These are phyloP conservation scores for Macrosoma leucophasiata DNA, from an alignment of 2,888 invertebrate genomes.

Conservation along the genomic window DNA sequence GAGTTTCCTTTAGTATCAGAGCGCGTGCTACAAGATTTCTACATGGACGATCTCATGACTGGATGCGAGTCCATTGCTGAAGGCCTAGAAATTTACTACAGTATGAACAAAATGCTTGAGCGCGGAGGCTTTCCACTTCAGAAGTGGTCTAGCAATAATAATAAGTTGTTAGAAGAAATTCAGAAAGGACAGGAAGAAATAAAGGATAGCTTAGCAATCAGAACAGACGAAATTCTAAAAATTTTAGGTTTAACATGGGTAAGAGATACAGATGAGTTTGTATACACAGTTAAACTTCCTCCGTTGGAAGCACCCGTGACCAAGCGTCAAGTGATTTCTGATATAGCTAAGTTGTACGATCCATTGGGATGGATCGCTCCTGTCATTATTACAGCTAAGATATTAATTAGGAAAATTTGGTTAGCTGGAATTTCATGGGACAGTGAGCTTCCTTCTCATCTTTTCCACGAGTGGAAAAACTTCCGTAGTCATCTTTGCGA, in stretches of 20 bases:
- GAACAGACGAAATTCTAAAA: conserved; percentile 1
- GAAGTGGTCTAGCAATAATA: conserved; percentile 26
- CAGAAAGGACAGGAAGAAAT: conserved; percentile 29
- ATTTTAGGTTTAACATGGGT: conserved; percentile 9
- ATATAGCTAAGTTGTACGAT: background rate
- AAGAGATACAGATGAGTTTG: conserved; percentile 6
- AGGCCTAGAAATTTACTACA: conserved; percentile 18
- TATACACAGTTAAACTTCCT: conserved; percentile 5
- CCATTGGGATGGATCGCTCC: conserved; percentile 4
- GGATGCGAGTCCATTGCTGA: conserved; percentile 21
- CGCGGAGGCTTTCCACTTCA: conserved; percentile 30
- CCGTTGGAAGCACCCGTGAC: conserved; percentile 1
- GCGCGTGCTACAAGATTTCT: conserved; percentile 11
- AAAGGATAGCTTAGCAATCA: conserved; percentile 3
- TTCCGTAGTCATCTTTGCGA: background rate
- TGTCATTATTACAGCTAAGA: conserved; percentile 1
- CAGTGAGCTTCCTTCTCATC: conserved; percentile 13
- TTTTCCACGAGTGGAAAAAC: background rate
- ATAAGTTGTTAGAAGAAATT: conserved; percentile 16
- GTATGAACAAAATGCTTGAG: conserved; percentile 24
- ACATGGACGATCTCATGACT: conserved; percentile 24
- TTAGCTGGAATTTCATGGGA: conserved; percentile 18
- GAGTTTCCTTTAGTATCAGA: conserved; percentile 17
- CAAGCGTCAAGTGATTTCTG: conserved; percentile 1
- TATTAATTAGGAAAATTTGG: conserved; percentile 7